Percentiles rank a stretch among this genome's conserved stretches.
Evolutionary conservation across 2,797 vertebrate genomes (phyloP).

Genomic region (Hipposideros larvatus): DNA sequence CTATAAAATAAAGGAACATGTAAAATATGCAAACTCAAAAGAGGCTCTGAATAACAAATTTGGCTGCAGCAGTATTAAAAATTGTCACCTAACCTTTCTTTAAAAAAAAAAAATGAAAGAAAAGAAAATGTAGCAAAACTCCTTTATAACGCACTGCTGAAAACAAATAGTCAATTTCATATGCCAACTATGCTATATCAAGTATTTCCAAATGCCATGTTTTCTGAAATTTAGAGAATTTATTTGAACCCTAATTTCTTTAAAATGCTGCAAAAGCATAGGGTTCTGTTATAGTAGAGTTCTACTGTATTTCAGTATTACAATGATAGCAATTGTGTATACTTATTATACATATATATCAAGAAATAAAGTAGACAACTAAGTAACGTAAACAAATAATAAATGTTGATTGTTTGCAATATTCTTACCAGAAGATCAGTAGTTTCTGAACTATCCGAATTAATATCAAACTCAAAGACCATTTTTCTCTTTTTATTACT

Average conservation of each 20-base stretch:
- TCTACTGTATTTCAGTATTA: conserved; percentile 22
- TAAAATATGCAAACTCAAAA: conserved; percentile 27
- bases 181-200: background rate
- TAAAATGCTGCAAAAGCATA: conserved; percentile 51
- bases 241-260: conserved; percentile 33
- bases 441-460: conserved; percentile 95
- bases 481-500: conserved; percentile 89
- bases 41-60: conserved; percentile 4
- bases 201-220: conserved; percentile 49
- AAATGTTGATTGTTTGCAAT: conserved; percentile 46
- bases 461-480: conserved; percentile 91
- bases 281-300: background rate
- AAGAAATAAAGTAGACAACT: conserved; percentile 61
- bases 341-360: background rate
- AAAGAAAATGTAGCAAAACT: background rate
- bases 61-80: background rate
- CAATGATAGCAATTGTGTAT: background rate
- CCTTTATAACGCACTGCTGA: background rate
- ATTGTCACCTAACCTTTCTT: background rate
- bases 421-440: conserved; percentile 92
- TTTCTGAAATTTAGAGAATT: conserved; percentile 57
- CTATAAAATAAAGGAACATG: conserved; percentile 2
- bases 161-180: conserved; percentile 38
- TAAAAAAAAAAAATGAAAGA: background rate
- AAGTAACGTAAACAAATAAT: conserved; percentile 45